Evolutionary conservation across 2,113 vertebrate genomes (phyloP).

Genomic region (Malurus elegans): DNA sequence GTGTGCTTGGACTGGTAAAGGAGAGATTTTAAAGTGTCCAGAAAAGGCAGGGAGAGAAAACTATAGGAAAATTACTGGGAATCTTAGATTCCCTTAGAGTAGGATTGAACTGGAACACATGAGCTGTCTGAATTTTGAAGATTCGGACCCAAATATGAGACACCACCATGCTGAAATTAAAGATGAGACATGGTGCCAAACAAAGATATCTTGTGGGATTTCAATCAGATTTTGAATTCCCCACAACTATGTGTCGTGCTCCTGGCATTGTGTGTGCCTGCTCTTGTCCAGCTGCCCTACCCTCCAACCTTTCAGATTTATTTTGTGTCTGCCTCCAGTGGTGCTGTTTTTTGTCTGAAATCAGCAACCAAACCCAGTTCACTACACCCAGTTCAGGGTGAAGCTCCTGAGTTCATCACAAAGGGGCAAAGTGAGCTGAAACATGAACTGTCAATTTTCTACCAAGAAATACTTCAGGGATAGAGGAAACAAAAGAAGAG

Average conservation of each 20-base stretch:
- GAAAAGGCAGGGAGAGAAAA: constrained; percentile 30
- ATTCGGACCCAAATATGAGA: neutral
- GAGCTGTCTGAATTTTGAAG: neutral
- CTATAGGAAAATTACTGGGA: neutral
- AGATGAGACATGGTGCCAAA: neutral
- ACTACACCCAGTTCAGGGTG: neutral
- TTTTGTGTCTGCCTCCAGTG: neutral
- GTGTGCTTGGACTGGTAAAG: constrained; percentile 21
- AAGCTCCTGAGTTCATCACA: neutral
- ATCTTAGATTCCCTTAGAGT: constrained; percentile 40
- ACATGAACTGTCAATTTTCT: neutral
- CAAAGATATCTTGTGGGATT: neutral
- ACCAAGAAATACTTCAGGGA: neutral
- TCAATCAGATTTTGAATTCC: neutral
- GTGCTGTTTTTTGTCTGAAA: neutral
- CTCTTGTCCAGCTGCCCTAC: neutral
- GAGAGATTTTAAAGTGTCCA: constrained; percentile 37
- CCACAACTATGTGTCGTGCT: neutral
- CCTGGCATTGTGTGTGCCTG: neutral
- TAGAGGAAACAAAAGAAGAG: neutral
- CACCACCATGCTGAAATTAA: neutral
- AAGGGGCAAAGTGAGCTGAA: neutral
- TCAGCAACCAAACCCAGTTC: neutral
- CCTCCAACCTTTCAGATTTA: neutral
- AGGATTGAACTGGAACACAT: neutral